Evolutionary conservation across 1,140 invertebrate genomes (phyloP).

Genomic region (Lineus longissimus): DNA sequence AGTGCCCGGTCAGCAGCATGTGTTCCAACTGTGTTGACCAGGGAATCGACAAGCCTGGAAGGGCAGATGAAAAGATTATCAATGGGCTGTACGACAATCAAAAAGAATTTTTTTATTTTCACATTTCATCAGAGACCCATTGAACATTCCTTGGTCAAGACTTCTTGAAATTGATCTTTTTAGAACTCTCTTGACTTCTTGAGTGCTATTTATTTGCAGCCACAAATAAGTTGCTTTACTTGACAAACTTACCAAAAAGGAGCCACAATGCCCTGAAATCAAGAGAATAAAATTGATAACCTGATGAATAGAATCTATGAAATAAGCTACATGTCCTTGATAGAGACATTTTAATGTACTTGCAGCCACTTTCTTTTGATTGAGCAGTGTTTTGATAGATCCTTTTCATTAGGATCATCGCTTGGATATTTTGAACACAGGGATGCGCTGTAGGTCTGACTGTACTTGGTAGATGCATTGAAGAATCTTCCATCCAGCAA

Average conservation of each 20-base stretch:
- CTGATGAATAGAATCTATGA: no score
- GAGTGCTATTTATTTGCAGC: neutral
- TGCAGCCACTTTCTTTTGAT: no score
- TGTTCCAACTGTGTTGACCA: conserved; percentile 31
- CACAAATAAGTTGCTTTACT: neutral
- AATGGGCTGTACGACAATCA: neutral
- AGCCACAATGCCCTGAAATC: conserved; percentile 39
- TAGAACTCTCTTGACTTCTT: neutral
- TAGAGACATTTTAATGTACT: no score
- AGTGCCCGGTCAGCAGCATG: conserved; percentile 69
- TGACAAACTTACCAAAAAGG: conserved; percentile 34
- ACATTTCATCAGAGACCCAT: neutral
- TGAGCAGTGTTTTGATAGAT: no score
- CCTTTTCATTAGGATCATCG: no score
- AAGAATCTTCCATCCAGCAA: no score
- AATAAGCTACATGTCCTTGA: no score
- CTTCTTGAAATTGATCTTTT: no score
- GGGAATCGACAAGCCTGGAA: conserved; percentile 36
- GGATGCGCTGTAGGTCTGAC: no score
- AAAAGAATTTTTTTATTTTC: neutral
- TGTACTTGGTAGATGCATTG: no score
- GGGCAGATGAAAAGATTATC: neutral
- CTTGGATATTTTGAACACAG: no score
- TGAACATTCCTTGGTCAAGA: no score
- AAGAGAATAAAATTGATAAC: conserved; percentile 10